phyloP scores from a whole-genome alignment of 2,797 vertebrate species.

The Naso thynnoides region DNA sequence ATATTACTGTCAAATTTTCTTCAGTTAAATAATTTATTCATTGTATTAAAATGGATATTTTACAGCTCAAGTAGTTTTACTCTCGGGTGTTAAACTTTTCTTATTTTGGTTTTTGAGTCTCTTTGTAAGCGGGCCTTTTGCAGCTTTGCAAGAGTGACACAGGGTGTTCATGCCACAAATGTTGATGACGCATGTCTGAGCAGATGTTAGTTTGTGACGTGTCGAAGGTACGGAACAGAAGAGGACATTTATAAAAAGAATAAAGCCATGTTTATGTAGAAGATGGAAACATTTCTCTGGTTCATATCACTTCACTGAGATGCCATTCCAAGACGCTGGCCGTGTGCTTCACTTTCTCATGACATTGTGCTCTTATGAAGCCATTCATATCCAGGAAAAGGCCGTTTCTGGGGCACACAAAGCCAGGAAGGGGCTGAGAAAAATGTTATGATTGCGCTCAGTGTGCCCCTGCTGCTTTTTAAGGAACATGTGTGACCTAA shows the following conservation, averaged over 20 bases:
- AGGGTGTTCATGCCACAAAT: neutral
- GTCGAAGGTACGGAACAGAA: neutral
- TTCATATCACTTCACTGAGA: slow-evolving; percentile 26
- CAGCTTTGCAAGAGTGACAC: neutral
- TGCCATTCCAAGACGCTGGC: slow-evolving; percentile 35
- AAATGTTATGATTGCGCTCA: slow-evolving; percentile 73
- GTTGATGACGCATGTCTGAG: neutral
- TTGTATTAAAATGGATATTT: neutral
- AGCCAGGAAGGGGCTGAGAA: slow-evolving; percentile 82
- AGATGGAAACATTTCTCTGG: neutral
- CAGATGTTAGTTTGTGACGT: neutral
- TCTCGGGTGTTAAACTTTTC: neutral
- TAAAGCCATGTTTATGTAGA: neutral
- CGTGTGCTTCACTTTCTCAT: slow-evolving; percentile 64
- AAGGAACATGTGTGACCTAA: slow-evolving; percentile 69
- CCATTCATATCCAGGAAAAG: slow-evolving; percentile 74
- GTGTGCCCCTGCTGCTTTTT: slow-evolving; percentile 65
- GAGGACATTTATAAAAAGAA: neutral
- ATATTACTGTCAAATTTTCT: neutral
- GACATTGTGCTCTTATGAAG: slow-evolving; percentile 61
- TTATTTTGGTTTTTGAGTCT: neutral
- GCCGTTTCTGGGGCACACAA: slow-evolving; percentile 74
- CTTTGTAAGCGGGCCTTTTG: slow-evolving; percentile 10
- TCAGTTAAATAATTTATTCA: neutral
- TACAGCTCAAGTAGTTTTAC: neutral